Evolutionary conservation across 2,113 vertebrate species (phyloP).

Genomic region (Syrmaticus mikado): DNA sequence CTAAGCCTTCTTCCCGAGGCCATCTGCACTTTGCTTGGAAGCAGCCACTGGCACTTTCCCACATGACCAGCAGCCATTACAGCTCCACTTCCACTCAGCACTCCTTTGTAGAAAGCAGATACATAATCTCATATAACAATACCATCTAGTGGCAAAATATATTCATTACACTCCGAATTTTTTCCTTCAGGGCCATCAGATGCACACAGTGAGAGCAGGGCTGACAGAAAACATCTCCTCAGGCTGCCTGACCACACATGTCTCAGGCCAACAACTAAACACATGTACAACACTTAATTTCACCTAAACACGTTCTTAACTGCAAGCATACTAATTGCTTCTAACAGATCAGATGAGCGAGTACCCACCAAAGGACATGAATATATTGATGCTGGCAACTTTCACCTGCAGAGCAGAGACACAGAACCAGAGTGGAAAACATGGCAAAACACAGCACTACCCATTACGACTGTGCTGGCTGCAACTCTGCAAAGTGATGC

Average conservation of each 20-base stretch:
- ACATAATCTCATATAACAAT: conserved; percentile 64
- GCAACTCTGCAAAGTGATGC: accelerated
- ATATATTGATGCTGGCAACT: neutral
- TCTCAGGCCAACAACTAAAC: neutral
- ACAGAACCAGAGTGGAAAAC: neutral
- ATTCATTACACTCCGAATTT: conserved; percentile 33
- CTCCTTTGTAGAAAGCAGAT: neutral
- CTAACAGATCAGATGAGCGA: neutral
- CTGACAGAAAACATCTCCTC: neutral
- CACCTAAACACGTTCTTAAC: neutral
- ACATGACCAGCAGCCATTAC: neutral
- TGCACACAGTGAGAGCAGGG: neutral
- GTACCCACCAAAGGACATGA: neutral
- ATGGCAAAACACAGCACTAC: neutral
- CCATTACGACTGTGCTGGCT: accelerated
- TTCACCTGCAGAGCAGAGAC: neutral
- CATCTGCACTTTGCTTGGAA: neutral
- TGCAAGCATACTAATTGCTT: neutral
- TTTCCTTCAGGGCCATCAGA: neutral
- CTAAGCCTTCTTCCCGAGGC: neutral
- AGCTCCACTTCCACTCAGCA: neutral
- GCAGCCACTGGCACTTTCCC: neutral
- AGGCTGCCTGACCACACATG: neutral
- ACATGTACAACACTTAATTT: neutral
- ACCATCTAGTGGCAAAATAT: conserved; percentile 61